phyloP scores from a whole-genome alignment of 2,113 vertebrate species.

The Cranoglanis bouderius region DNA sequence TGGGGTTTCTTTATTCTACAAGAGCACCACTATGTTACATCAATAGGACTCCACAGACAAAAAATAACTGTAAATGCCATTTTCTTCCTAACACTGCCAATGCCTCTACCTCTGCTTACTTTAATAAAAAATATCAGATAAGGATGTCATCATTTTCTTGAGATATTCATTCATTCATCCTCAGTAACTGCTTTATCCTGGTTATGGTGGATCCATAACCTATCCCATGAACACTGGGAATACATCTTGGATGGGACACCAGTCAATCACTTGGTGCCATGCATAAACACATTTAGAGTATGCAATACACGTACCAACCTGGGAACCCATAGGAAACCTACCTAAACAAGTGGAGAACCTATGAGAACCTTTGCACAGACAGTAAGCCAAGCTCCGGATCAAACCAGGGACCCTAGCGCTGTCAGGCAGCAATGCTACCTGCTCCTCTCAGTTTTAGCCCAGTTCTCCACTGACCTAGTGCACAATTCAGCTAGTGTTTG shows the following conservation, averaged over 20 bases:
- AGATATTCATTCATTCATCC: neutral
- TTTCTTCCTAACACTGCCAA: neutral
- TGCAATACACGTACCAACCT: neutral
- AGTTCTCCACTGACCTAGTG: neutral
- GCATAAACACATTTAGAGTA: neutral
- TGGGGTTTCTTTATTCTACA: neutral
- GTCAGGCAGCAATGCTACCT: neutral
- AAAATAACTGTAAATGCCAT: neutral
- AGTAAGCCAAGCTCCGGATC: neutral
- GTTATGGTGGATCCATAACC: neutral
- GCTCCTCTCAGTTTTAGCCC: neutral
- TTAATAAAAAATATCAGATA: neutral
- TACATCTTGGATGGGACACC: neutral
- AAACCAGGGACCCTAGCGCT: neutral
- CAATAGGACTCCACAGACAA: neutral
- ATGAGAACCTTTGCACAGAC: neutral
- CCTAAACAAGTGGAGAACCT: neutral
- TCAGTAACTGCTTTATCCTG: neutral
- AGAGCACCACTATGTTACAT: neutral
- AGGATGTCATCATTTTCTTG: neutral
- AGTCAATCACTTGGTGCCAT: neutral
- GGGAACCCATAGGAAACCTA: neutral
- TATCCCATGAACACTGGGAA: neutral
- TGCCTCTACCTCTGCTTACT: neutral
- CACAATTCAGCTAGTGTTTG: too few species aligned